phyloP scores from a whole-genome alignment of 2,113 vertebrate species.

The Macaca mulatta region DNA sequence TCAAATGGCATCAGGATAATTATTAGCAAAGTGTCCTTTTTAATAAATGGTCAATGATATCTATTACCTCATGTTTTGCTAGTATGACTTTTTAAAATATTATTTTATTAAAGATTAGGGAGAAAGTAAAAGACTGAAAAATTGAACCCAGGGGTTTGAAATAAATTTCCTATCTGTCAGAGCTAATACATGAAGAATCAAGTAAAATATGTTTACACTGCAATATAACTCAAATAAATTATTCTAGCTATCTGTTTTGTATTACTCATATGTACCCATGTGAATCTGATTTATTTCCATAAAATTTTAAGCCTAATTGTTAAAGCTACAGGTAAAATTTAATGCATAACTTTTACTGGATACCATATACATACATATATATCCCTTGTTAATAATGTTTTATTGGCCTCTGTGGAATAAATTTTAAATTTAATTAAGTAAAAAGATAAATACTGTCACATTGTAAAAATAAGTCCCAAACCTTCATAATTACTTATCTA shows the following conservation, averaged over 20 bases:
- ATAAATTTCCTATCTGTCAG: neutral
- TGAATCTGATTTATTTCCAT: constrained; percentile 39
- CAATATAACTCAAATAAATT: neutral
- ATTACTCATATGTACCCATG: neutral
- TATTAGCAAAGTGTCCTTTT: constrained; percentile 24
- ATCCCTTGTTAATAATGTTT: neutral
- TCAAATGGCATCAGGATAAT: neutral
- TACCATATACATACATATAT: neutral
- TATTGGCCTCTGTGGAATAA: neutral
- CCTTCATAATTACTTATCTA: neutral
- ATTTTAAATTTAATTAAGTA: neutral
- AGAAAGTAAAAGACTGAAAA: constrained; percentile 50
- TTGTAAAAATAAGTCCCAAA: neutral
- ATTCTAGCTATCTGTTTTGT: neutral
- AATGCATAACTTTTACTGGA: neutral
- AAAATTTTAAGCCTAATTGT: constrained; percentile 39
- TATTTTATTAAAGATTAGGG: constrained; percentile 38
- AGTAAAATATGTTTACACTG: neutral
- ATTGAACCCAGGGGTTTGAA: neutral
- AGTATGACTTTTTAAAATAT: constrained; percentile 38
- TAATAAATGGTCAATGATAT: neutral
- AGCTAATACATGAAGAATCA: neutral
- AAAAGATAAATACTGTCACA: neutral
- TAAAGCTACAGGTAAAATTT: neutral
- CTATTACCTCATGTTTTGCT: neutral